phyloP scores from a whole-genome alignment of 2,888 invertebrate species.

The Himalopsyche anomala region DNA sequence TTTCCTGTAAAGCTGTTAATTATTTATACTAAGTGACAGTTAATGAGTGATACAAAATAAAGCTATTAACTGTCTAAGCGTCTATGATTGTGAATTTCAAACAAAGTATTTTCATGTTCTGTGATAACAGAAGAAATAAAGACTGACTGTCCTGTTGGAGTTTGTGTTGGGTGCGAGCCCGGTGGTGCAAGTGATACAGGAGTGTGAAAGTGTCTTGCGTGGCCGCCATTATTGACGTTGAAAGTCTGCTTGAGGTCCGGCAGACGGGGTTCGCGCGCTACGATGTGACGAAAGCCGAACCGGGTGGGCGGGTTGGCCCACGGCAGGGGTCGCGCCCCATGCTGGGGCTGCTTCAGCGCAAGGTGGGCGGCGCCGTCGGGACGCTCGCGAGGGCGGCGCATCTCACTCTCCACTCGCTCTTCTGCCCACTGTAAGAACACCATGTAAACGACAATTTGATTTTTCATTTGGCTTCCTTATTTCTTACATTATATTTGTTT shows the following conservation, averaged over 20 bases:
- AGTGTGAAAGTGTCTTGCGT: slow-evolving; percentile 20
- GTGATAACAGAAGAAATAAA: background rate
- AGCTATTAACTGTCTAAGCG: no score
- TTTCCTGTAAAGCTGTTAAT: background rate
- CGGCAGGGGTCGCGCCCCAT: slow-evolving; percentile 48
- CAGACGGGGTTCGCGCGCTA: slow-evolving; percentile 17
- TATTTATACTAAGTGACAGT: background rate
- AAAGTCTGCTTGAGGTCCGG: slow-evolving; percentile 43
- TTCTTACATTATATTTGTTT: no score
- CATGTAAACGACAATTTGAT: background rate
- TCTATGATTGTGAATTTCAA: no score
- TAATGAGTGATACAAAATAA: background rate
- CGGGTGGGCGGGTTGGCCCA: slow-evolving; percentile 53
- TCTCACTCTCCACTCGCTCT: slow-evolving; percentile 71
- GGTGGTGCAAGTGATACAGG: slow-evolving; percentile 42
- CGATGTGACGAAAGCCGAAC: slow-evolving; percentile 55
- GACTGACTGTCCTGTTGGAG: background rate
- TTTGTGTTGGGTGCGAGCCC: background rate
- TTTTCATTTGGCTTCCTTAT: no score
- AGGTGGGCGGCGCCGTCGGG: slow-evolving; percentile 72
- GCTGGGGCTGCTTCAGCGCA: slow-evolving; percentile 70
- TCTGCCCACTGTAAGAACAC: slow-evolving; percentile 70
- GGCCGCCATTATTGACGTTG: slow-evolving; percentile 38
- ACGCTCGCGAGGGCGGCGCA: slow-evolving; percentile 72
- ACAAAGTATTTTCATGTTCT: no score